Conservation (phyloP, 1,140 invertebrate species). For the Lordiphosa clarofinis region DNA sequence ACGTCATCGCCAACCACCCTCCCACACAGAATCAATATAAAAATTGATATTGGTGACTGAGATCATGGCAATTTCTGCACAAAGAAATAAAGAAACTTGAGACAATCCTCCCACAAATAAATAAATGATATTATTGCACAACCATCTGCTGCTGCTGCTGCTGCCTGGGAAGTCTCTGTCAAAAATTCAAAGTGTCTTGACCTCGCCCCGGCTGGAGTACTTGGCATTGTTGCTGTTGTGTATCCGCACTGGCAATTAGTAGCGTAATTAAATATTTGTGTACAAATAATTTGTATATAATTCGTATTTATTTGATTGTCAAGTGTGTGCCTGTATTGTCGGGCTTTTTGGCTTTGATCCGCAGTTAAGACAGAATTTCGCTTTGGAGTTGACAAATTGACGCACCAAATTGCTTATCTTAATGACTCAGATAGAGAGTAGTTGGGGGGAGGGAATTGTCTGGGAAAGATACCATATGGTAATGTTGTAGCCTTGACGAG, state of each 20-base stretch:
- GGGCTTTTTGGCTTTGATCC: conserved; percentile 40
- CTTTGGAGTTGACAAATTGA: conserved; percentile 66
- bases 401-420: conserved; percentile 68
- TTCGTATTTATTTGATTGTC: conserved; percentile 50
- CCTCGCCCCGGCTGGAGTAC: conserved; percentile 43
- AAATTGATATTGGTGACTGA: conserved; percentile 49
- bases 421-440: conserved; percentile 50
- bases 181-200: conserved; percentile 51
- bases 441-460: conserved; percentile 26
- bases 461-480: conserved; percentile 50
- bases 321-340: conserved; percentile 27
- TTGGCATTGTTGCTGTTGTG: conserved; percentile 17
- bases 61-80: conserved; percentile 67
- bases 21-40: conserved; percentile 44
- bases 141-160: conserved; percentile 28
- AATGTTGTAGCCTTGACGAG: conserved; percentile 22
- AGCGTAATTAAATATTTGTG: conserved; percentile 73
- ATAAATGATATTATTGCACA: conserved; percentile 42
- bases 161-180: conserved; percentile 21
- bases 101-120: conserved; percentile 31
- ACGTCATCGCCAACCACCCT: conserved; percentile 58
- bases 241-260: conserved; percentile 60
- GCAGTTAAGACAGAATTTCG: conserved; percentile 14
- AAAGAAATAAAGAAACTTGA: conserved; percentile 34
- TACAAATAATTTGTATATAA: conserved; percentile 41